These are phyloP conservation scores for Eristalis tenax DNA, from an alignment of 2,888 invertebrate genomes.

Conservation along the genomic window DNA sequence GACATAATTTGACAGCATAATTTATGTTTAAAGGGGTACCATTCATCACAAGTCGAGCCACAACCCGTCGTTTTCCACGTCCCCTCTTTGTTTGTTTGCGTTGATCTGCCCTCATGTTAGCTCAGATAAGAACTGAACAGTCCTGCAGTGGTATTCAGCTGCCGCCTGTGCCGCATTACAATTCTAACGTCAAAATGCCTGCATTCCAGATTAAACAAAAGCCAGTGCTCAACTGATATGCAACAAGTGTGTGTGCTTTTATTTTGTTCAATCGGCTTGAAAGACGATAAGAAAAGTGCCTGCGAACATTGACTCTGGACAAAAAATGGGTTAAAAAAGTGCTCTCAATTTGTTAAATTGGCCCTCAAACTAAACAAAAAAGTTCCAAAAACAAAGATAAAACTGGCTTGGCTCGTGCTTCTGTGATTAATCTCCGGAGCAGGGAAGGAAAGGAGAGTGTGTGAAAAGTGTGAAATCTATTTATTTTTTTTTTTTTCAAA, in stretches of 20 bases:
- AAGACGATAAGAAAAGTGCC: constrained; percentile 50
- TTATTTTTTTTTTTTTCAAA: constrained; percentile 11
- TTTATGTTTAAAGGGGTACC: too few relatives aligned
- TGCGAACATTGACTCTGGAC: not conserved
- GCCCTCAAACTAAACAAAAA: not conserved
- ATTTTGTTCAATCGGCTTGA: not conserved
- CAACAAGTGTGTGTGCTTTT: constrained; percentile 4
- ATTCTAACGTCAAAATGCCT: constrained; percentile 8
- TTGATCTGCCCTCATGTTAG: too few relatives aligned
- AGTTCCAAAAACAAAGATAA: not conserved
- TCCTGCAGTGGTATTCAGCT: constrained; percentile 22
- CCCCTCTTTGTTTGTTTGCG: too few relatives aligned
- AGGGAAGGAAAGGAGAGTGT: not conserved
- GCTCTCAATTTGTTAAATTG: constrained; percentile 8
- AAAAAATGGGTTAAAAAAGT: constrained; percentile 45
- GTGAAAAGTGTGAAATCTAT: constrained; percentile 26
- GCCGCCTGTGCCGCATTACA: not conserved
- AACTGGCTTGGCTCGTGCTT: constrained; percentile 22
- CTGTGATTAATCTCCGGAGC: constrained; percentile 43
- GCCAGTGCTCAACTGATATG: not conserved
- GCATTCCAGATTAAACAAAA: constrained; percentile 24
- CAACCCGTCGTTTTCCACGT: too few relatives aligned
- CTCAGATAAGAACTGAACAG: constrained; percentile 4
- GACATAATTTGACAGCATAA: too few relatives aligned
- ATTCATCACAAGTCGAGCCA: too few relatives aligned